These are phyloP conservation scores for Microctonus hyperodae DNA, from an alignment of 2,888 invertebrate species.

Conservation along the genomic window DNA sequence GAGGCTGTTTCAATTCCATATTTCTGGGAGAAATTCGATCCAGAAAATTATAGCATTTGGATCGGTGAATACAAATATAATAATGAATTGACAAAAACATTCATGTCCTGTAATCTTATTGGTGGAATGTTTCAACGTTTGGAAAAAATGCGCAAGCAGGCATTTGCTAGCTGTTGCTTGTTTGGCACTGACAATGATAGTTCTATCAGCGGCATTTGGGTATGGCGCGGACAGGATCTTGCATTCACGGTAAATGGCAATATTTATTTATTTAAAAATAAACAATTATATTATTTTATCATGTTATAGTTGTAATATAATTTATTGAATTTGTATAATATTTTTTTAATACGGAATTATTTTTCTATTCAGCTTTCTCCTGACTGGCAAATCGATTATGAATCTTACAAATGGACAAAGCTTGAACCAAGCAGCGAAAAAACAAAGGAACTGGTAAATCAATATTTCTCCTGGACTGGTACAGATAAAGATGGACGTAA, in stretches of 20 bases:
- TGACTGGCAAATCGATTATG: slow-evolving; percentile 98
- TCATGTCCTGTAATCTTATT: slow-evolving; percentile 99
- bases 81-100: slow-evolving; percentile 86
- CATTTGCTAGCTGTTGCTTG: slow-evolving; percentile 92
- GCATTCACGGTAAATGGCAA: slow-evolving; percentile 75
- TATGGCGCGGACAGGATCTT: slow-evolving; percentile 95
- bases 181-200: slow-evolving; percentile 94
- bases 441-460: slow-evolving; percentile 85
- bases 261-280: no score
- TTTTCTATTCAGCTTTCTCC: slow-evolving; percentile 72
- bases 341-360: slow-evolving; percentile 4
- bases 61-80: slow-evolving; percentile 96
- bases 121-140: slow-evolving; percentile 97
- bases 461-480: slow-evolving; percentile 93
- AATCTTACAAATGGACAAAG: slow-evolving; percentile 95
- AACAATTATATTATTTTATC: no score
- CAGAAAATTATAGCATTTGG: slow-evolving; percentile 97
- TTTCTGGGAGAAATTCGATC: slow-evolving; percentile 98
- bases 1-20: slow-evolving; percentile 93
- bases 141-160: slow-evolving; percentile 97
- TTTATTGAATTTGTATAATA: neutral
- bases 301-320: no score
- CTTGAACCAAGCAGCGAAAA: slow-evolving; percentile 80
- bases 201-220: slow-evolving; percentile 95
- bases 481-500: slow-evolving; percentile 85